Conservation (phyloP, 2,797 vertebrate species). For the Enteromius afrohamiltoni region DNA sequence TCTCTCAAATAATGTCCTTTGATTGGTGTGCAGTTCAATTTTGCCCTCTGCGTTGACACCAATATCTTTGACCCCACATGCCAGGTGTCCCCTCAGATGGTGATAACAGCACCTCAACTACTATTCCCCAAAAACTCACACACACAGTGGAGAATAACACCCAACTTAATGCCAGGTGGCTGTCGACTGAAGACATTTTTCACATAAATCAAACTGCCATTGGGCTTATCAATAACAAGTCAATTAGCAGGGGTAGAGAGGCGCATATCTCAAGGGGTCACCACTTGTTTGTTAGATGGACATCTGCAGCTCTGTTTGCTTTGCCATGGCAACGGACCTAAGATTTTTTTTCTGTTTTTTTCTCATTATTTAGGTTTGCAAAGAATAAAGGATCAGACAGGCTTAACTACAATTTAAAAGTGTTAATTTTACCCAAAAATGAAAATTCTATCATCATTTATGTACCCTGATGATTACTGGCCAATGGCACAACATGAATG, state of each 20-base stretch:
- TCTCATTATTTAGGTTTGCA: neutral
- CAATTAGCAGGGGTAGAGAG: slow-evolving; percentile 75
- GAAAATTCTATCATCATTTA: neutral
- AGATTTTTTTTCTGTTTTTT: slow-evolving; percentile 21
- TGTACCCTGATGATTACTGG: neutral
- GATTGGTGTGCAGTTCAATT: neutral
- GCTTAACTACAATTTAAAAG: neutral
- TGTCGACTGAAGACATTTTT: slow-evolving; percentile 70
- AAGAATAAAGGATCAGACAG: neutral
- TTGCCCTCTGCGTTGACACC: neutral
- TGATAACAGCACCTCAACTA: slow-evolving; percentile 55
- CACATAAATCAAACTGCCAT: slow-evolving; percentile 80
- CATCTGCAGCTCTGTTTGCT: slow-evolving; percentile 74
- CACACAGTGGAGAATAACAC: slow-evolving; percentile 68
- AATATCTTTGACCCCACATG: slow-evolving; percentile 37
- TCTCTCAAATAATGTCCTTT: slow-evolving; percentile 14
- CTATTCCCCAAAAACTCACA: slow-evolving; percentile 61
- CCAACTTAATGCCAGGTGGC: slow-evolving; percentile 75
- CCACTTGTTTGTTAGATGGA: slow-evolving; percentile 76
- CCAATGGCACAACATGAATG: neutral
- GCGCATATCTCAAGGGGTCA: slow-evolving; percentile 75
- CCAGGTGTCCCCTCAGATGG: slow-evolving; percentile 58
- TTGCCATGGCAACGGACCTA: slow-evolving; percentile 14
- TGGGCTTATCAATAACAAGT: slow-evolving; percentile 85
- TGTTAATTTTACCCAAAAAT: neutral